These are phyloP conservation scores for Vollenhovia emeryi DNA, from an alignment of 1,140 invertebrate species.

Conservation along the genomic window DNA sequence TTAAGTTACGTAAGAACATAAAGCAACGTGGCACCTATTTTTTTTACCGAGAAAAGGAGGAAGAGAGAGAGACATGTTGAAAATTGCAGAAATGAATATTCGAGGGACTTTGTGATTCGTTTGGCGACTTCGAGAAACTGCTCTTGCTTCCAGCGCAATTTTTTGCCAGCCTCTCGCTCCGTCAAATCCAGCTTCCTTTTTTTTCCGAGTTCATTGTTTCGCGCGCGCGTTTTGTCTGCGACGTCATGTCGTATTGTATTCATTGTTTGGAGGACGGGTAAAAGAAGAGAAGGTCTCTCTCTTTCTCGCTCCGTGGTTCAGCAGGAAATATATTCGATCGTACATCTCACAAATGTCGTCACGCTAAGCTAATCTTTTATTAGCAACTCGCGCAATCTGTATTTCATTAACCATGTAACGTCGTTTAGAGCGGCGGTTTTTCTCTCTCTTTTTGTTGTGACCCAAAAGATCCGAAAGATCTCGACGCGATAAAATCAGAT, in stretches of 20 bases:
- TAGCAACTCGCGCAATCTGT: neutral
- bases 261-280: conserved; percentile 66
- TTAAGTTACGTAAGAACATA: neutral
- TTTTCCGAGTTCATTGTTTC: conserved; percentile 61
- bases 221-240: conserved; percentile 66
- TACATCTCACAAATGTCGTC: conserved; percentile 2
- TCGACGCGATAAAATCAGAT: too few relatives aligned
- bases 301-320: neutral
- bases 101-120: conserved; percentile 39
- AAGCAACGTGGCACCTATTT: neutral
- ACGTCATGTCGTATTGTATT: conserved; percentile 67
- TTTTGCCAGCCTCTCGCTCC: conserved; percentile 19
- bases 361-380: neutral
- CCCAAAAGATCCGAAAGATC: too few relatives aligned
- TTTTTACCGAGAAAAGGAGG: neutral
- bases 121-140: conserved; percentile 36
- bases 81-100: conserved; percentile 35
- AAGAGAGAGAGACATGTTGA: neutral
- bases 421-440: neutral
- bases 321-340: conserved; percentile 46
- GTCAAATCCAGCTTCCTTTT: conserved; percentile 36
- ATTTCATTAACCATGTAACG: neutral
- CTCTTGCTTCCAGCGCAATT: conserved; percentile 34
- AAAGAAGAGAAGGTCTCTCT: conserved; percentile 42
- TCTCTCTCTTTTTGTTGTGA: too few relatives aligned